phyloP scores from a whole-genome alignment of 2,797 vertebrate species.

The Garrulus glandarius region DNA sequence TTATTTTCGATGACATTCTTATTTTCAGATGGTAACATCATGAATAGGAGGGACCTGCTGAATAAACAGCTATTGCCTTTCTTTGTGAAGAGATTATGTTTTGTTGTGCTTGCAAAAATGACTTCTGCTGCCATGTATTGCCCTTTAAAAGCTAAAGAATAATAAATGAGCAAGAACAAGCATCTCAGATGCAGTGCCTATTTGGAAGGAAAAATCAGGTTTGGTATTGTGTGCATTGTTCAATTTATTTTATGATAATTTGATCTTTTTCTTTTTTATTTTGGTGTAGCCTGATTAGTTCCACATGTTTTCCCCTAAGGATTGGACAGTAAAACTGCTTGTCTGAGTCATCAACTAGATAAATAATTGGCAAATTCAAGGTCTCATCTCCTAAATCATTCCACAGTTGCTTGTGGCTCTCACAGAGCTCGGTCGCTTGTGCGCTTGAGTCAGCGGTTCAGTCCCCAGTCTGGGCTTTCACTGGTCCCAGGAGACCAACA shows the following conservation, averaged over 20 bases:
- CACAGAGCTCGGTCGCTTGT: neutral
- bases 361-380: conserved; percentile 61
- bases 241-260: conserved; percentile 13
- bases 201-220: neutral
- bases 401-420: neutral
- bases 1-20: neutral
- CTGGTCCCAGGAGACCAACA: neutral
- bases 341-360: conserved; percentile 59
- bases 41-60: neutral
- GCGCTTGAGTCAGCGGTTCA: neutral
- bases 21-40: neutral
- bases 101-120: conserved; percentile 16
- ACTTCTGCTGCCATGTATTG: neutral
- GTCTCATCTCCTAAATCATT: conserved; percentile 48
- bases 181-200: neutral
- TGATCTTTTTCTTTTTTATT: neutral
- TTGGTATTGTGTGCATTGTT: accelerated
- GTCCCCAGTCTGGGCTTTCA: conserved; percentile 50
- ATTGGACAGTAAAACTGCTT: conserved; percentile 50
- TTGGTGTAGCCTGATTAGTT: conserved; percentile 9
- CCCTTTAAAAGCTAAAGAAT: neutral
- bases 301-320: conserved; percentile 43
- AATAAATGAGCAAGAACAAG: neutral
- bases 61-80: neutral
- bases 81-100: neutral